Percentiles rank a stretch among this genome's conserved stretches.
Conservation (phyloP, 2,797 vertebrate genomes). For the Cirrhinus molitorella region DNA sequence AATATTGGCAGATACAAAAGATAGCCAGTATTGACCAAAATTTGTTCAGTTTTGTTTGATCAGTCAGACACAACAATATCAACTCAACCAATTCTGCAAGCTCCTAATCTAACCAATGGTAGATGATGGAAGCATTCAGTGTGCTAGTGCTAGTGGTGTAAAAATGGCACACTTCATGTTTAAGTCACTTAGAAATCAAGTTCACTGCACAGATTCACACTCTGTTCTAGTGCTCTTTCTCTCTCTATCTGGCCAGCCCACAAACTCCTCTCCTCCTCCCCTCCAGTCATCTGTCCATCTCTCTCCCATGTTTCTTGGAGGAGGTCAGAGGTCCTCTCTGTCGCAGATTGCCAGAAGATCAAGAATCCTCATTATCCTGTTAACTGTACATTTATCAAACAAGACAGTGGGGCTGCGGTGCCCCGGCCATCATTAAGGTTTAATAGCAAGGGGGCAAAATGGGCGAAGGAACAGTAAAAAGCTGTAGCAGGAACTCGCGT, state of each 20-base stretch:
- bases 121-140: too few relatives aligned
- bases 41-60: neutral
- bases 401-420: slow-evolving; percentile 89
- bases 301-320: slow-evolving; percentile 62
- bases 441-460: slow-evolving; percentile 92
- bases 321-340: slow-evolving; percentile 77
- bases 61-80: neutral
- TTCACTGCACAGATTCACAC: slow-evolving; percentile 65
- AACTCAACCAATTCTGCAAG: neutral
- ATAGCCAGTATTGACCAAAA: neutral
- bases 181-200: neutral
- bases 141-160: neutral
- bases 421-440: slow-evolving; percentile 95
- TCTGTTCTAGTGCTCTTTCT: slow-evolving; percentile 40
- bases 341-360: slow-evolving; percentile 79
- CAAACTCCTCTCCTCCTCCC: slow-evolving; percentile 46
- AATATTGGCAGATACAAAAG: neutral
- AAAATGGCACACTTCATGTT: neutral
- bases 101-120: neutral
- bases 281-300: slow-evolving; percentile 51
- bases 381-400: slow-evolving; percentile 98
- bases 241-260: slow-evolving; percentile 35
- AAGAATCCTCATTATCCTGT: slow-evolving; percentile 96
- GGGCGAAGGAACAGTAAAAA: slow-evolving; percentile 72
- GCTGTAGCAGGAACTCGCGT: slow-evolving; percentile 80